phyloP scores from a whole-genome alignment of 2,888 invertebrate genomes.

The Mimas tiliae region DNA sequence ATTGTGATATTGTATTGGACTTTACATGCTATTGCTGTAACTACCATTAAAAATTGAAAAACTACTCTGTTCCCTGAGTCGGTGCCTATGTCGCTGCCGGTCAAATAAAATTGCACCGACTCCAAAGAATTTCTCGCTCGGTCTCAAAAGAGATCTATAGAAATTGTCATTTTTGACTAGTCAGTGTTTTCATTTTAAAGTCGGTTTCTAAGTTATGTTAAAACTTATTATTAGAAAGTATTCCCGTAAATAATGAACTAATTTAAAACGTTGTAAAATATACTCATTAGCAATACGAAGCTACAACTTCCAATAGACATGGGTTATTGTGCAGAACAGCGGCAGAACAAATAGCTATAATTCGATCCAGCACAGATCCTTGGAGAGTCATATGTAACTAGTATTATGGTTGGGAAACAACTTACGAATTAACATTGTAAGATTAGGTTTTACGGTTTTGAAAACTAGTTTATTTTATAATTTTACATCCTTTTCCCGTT shows the following conservation, averaged over 20 bases:
- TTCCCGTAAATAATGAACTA: not conserved
- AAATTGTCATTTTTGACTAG: too few relatives aligned
- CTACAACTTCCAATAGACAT: constrained; percentile 21
- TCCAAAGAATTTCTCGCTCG: too few relatives aligned
- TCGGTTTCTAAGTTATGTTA: too few relatives aligned
- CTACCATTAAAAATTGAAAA: too few relatives aligned
- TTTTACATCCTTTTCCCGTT: not conserved
- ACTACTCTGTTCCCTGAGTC: too few relatives aligned
- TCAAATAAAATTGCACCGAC: too few relatives aligned
- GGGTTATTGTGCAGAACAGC: constrained; percentile 10
- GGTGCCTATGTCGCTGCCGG: too few relatives aligned
- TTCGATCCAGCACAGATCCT: constrained; percentile 17
- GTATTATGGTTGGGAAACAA: constrained; percentile 8
- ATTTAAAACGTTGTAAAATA: not conserved
- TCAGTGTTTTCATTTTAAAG: too few relatives aligned
- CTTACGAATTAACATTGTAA: not conserved
- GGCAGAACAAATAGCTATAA: constrained; percentile 24
- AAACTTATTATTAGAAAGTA: not conserved
- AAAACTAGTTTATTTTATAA: not conserved
- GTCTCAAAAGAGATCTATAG: too few relatives aligned
- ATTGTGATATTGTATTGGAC: too few relatives aligned
- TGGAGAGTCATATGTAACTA: constrained; percentile 20
- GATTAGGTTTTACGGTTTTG: not conserved
- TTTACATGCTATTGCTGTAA: too few relatives aligned
- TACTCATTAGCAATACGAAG: constrained; percentile 3